These are phyloP conservation scores for Tipula confusa DNA, from an alignment of 2,888 invertebrate species.

Conservation along the genomic window DNA sequence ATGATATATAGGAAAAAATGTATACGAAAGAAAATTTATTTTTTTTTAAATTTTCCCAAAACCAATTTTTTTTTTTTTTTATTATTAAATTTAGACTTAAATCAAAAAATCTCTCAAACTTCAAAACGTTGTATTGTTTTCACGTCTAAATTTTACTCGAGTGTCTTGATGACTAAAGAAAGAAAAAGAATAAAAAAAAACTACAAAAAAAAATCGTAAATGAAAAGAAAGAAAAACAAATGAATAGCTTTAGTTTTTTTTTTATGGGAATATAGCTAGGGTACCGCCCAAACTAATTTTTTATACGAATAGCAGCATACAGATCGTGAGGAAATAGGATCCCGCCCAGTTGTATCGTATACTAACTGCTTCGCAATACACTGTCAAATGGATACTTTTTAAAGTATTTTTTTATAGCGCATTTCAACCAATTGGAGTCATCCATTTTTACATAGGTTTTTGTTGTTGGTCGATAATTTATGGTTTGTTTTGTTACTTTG, in stretches of 20 bases:
- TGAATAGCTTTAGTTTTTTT: background rate
- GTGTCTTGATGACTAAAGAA: conserved; percentile 30
- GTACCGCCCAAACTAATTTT: background rate
- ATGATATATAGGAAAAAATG: background rate
- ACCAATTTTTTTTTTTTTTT: background rate
- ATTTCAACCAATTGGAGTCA: background rate
- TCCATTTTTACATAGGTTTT: background rate
- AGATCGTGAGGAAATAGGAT: background rate
- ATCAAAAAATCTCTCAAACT: background rate
- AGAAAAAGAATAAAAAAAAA: conserved; percentile 27
- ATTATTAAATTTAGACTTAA: background rate
- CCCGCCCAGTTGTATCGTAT: background rate
- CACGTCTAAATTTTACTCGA: conserved; percentile 27
- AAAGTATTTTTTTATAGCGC: background rate
- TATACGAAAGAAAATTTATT: background rate
- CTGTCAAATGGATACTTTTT: background rate
- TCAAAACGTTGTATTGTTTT: conserved; percentile 8
- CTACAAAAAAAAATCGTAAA: background rate
- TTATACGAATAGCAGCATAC: background rate
- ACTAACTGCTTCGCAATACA: background rate
- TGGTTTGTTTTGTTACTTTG: background rate
- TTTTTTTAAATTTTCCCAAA: background rate
- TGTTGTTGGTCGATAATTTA: background rate
- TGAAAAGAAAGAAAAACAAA: conserved; percentile 12
- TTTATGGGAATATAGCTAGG: background rate